Base-by-base conservation (phyloP, 1,140 invertebrate genomes). In the Eueides isabella region DNA sequence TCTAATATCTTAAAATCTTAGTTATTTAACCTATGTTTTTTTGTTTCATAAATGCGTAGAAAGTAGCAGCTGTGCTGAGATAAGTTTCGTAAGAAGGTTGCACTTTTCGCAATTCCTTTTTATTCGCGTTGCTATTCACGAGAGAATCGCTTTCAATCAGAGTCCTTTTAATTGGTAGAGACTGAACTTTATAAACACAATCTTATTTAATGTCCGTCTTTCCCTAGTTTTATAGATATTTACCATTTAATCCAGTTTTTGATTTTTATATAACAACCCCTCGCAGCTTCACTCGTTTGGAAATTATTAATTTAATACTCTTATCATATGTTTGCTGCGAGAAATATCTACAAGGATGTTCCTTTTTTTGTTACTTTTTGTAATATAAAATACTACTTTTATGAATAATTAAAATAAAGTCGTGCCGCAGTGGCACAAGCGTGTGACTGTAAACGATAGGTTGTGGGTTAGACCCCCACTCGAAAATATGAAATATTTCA, bases 101-200 rank as follows among this genome's bases (percentile, higher is more conserved):
- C 74, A 78, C 76, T 79, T 81, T 81, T 80, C 68, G 64, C 71
- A 55, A 79, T 75, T 81, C 79, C 76, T 78, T 83, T 82, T 82
- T 80, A 78, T 81, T 84, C 77, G 66, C 72, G 67, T 75, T 74
- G 62, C 73, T 77, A 78, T 80, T 76, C 75, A 69, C 76, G 76
- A 62, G 75, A 74, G 75, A 72, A 80, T 80, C 72, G 72, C 71
- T 80, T 83, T 71, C 84, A 80, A 83, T 85, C 75, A 77, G 70
- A 71, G 79, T 77, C 75, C 70, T 71, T 84, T 84, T 86, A 86
- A 88, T 85, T 85, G 81, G 79, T 77, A 70, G 63, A 68, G 78
- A 82, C 73, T 80, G 72, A 81, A 77, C 77, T 83, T 75, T 38
- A 74, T 74, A 76, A 81, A 82, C 79, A 79, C 55, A 61, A 35